Conservation (phyloP, 2,888 invertebrate genomes). For the Ectemnius continuus region DNA sequence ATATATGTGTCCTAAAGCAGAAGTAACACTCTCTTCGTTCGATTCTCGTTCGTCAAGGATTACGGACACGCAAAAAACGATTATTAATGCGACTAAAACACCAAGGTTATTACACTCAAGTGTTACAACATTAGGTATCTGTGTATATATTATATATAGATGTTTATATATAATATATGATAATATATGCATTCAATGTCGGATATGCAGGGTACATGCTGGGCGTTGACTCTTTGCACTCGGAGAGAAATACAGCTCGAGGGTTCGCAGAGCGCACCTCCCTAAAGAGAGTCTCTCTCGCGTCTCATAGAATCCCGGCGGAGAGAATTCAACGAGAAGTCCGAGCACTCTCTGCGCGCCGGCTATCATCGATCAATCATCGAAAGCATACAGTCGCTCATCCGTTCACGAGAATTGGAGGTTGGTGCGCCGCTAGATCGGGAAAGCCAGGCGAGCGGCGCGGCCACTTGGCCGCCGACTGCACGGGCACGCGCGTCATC, state of each 20-base stretch:
- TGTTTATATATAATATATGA: slow-evolving; percentile 37
- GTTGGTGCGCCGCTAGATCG: neutral
- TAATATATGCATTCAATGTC: slow-evolving; percentile 70
- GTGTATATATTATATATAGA: slow-evolving; percentile 39
- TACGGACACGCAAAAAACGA: slow-evolving; percentile 68
- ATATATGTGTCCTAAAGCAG: slow-evolving; percentile 47
- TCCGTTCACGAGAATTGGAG: too few relatives aligned
- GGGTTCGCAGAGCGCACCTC: slow-evolving; percentile 10
- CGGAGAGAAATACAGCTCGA: slow-evolving; percentile 72
- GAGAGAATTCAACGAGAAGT: neutral
- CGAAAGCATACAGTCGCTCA: too few relatives aligned
- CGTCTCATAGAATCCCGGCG: neutral
- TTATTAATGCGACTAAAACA: slow-evolving; percentile 73
- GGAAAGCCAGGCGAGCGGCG: neutral
- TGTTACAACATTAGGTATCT: slow-evolving; percentile 65
- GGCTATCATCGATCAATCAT: too few relatives aligned
- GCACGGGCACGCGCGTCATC: neutral
- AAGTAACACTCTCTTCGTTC: slow-evolving; percentile 27
- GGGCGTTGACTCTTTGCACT: slow-evolving; percentile 69
- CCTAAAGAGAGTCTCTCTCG: neutral
- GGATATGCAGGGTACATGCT: slow-evolving; percentile 74
- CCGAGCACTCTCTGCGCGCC: too few relatives aligned
- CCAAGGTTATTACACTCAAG: slow-evolving; percentile 71
- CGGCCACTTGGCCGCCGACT: neutral
- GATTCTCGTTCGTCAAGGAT: slow-evolving; percentile 45